Evolutionary conservation across 2,888 invertebrate genomes (phyloP).

Genomic region (Drosophila conformis): DNA sequence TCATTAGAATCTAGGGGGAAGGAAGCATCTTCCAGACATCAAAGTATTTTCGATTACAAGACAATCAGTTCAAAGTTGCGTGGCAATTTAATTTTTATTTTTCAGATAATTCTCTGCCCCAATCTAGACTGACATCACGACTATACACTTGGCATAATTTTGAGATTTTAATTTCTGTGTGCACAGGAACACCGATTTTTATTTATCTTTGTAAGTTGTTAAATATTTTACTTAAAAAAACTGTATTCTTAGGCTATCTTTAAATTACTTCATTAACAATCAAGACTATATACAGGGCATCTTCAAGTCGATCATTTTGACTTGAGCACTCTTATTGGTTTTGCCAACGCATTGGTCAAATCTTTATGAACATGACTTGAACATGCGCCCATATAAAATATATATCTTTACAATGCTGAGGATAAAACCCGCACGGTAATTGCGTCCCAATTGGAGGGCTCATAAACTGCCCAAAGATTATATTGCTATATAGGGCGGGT

Average conservation of each 20-base stretch:
- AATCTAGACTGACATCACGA: neutral
- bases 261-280: neutral
- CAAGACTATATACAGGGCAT: neutral
- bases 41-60: neutral
- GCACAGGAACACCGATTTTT: too few species aligned
- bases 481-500: constrained; percentile 36
- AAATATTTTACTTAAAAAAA: neutral
- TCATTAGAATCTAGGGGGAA: neutral
- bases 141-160: neutral
- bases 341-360: constrained; percentile 40
- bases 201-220: neutral
- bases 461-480: constrained; percentile 21
- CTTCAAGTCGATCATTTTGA: neutral
- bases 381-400: neutral
- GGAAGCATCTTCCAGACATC: neutral
- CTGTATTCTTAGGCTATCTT: neutral
- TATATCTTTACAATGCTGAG: constrained; percentile 63
- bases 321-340: neutral
- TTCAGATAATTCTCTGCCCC: neutral
- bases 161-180: neutral
- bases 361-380: constrained; percentile 47
- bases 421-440: constrained; percentile 61
- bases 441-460: constrained; percentile 50
- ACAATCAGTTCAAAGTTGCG: neutral
- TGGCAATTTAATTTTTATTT: neutral